These are phyloP conservation scores for Branchipolynoe longqiensis DNA, from an alignment of 2,888 invertebrate species.

Conservation along the genomic window DNA sequence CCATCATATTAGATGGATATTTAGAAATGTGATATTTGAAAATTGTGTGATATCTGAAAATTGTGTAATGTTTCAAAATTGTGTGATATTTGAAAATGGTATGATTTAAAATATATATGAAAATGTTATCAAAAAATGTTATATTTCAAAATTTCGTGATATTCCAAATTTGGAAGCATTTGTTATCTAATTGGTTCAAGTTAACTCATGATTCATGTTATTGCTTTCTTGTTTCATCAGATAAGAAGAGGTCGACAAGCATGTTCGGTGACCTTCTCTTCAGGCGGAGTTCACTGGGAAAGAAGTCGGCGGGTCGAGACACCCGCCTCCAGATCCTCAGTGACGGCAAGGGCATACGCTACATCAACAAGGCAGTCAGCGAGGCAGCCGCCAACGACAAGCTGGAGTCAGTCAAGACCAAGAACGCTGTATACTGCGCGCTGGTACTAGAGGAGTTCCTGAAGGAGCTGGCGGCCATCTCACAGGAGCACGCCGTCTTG, in stretches of 20 bases:
- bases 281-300: slow-evolving; percentile 48
- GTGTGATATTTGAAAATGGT: too few species aligned
- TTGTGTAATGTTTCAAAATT: too few species aligned
- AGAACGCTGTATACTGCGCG: slow-evolving; percentile 87
- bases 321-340: slow-evolving; percentile 62
- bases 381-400: slow-evolving; percentile 63
- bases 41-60: too few species aligned
- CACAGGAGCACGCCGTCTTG: slow-evolving; percentile 92
- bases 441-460: slow-evolving; percentile 97
- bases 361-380: slow-evolving; percentile 69
- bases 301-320: slow-evolving; percentile 2
- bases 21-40: too few species aligned
- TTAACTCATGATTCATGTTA: too few species aligned
- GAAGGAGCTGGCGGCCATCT: slow-evolving; percentile 95
- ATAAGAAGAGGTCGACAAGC: slow-evolving; percentile 35
- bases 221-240: not conserved
- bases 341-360: slow-evolving; percentile 70
- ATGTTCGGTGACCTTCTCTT: slow-evolving; percentile 61
- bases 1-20: too few species aligned
- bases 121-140: too few species aligned
- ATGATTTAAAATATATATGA: too few species aligned
- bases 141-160: too few species aligned
- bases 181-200: too few species aligned
- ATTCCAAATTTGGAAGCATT: too few species aligned
- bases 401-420: slow-evolving; percentile 78